phyloP scores from a whole-genome alignment of 2,888 invertebrate genomes.

The Cephalotes varians region DNA sequence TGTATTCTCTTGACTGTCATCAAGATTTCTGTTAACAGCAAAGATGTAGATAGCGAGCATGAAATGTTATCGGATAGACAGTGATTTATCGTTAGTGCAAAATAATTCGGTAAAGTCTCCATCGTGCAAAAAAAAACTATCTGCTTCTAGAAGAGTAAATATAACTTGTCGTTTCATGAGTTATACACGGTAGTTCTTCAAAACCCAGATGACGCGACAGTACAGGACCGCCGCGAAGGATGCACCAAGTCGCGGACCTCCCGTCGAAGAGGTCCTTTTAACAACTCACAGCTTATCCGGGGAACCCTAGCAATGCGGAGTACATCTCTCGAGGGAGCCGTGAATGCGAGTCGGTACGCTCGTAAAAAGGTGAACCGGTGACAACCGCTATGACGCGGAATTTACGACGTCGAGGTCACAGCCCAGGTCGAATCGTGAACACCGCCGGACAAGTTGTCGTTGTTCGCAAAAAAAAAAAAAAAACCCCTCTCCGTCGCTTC shows the following conservation, averaged over 20 bases:
- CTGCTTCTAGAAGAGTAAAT: neutral
- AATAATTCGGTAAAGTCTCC: neutral
- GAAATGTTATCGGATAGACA: neutral
- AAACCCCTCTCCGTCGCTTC: constrained; percentile 59
- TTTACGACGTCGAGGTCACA: constrained; percentile 82
- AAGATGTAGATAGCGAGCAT: neutral
- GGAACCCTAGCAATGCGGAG: constrained; percentile 56
- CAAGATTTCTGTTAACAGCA: neutral
- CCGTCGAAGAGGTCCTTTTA: constrained; percentile 67
- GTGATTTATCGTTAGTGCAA: neutral
- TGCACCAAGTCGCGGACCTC: constrained; percentile 62
- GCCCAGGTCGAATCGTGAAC: constrained; percentile 82
- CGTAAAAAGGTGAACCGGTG: constrained; percentile 82
- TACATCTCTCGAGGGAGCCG: constrained; percentile 68
- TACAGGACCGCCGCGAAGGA: constrained; percentile 60
- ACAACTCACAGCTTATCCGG: constrained; percentile 65
- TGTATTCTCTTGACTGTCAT: neutral
- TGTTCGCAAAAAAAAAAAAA: constrained; percentile 70
- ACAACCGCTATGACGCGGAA: constrained; percentile 82
- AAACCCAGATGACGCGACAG: constrained; percentile 44
- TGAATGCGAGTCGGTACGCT: constrained; percentile 75
- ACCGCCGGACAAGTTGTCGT: constrained; percentile 79
- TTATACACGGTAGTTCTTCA: constrained; percentile 11
- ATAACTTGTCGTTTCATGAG: constrained; percentile 6
- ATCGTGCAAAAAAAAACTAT: neutral